A percentile compares a stretch with the other conserved stretches of the same genome.
phyloP scores from a whole-genome alignment of 2,113 vertebrate genomes.

The Hystrix brachyura region DNA sequence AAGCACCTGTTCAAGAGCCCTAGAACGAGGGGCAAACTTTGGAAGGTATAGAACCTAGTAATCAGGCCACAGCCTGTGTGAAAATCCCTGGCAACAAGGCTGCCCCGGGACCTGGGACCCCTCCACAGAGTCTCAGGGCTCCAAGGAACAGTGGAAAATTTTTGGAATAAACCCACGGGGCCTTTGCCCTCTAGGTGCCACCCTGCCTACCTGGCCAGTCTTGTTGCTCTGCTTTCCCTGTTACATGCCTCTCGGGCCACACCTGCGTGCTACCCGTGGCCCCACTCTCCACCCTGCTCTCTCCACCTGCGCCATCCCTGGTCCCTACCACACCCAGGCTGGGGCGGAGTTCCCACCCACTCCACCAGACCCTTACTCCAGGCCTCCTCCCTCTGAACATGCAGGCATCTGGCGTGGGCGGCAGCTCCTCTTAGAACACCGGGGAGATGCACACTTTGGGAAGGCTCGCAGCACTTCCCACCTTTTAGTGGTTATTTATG shows the following conservation, averaged over 20 bases:
- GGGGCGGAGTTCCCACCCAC: neutral
- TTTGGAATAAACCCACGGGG: neutral
- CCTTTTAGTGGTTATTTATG: slow-evolving; percentile 79
- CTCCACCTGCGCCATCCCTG: neutral
- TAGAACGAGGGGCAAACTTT: too few species aligned
- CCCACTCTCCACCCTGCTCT: neutral
- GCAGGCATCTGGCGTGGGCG: neutral
- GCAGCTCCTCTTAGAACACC: neutral
- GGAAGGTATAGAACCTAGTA: neutral
- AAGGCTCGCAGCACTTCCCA: neutral
- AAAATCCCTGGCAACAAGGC: neutral
- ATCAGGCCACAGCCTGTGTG: neutral
- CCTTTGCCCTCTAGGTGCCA: neutral
- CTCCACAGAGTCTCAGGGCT: neutral
- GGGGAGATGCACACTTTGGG: neutral
- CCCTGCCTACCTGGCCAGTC: neutral
- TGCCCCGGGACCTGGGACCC: neutral
- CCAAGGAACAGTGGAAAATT: neutral
- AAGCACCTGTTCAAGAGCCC: neutral
- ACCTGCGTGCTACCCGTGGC: neutral
- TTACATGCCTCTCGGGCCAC: neutral
- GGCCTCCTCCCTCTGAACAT: neutral
- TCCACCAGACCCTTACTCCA: neutral
- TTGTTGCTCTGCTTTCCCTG: neutral
- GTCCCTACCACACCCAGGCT: neutral